A percentile compares a stretch with the other conserved stretches of the same genome.
Evolutionary conservation across 2,888 invertebrate genomes (phyloP).

Genomic region (Nephrotoma flavescens): DNA sequence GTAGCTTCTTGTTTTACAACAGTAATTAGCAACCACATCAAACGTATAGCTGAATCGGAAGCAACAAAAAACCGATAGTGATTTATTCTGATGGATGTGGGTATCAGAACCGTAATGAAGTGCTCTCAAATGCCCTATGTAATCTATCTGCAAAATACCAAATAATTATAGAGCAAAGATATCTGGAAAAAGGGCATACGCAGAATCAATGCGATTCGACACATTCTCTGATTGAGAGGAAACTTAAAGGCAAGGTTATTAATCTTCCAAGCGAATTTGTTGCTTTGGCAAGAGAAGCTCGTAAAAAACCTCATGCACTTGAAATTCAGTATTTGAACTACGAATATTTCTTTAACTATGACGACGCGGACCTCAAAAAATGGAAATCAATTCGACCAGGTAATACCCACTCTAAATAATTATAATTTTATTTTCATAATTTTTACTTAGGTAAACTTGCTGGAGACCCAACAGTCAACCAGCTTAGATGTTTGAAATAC

Average conservation of each 20-base stretch:
- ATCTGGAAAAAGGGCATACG: neutral
- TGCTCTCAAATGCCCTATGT: neutral
- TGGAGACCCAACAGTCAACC: neutral
- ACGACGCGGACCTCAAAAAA: neutral
- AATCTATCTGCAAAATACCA: neutral
- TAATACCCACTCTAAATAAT: neutral
- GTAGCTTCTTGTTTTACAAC: neutral
- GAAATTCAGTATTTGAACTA: neutral
- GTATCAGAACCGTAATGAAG: conserved; percentile 1
- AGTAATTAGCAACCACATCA: neutral
- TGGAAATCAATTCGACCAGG: neutral
- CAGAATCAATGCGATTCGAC: conserved; percentile 2
- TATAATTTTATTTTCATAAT: neutral
- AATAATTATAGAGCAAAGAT: neutral
- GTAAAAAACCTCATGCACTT: neutral
- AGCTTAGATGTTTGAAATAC: neutral
- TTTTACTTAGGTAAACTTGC: neutral
- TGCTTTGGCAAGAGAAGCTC: neutral
- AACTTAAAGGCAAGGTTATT: neutral
- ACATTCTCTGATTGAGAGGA: neutral
- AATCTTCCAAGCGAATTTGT: neutral
- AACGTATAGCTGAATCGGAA: neutral
- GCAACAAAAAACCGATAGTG: neutral
- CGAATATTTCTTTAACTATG: conserved; percentile 3
- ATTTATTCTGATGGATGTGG: conserved; percentile 6